These are phyloP conservation scores for Lasioglossum baleicum DNA, from an alignment of 1,140 invertebrate species.

Conservation along the genomic window DNA sequence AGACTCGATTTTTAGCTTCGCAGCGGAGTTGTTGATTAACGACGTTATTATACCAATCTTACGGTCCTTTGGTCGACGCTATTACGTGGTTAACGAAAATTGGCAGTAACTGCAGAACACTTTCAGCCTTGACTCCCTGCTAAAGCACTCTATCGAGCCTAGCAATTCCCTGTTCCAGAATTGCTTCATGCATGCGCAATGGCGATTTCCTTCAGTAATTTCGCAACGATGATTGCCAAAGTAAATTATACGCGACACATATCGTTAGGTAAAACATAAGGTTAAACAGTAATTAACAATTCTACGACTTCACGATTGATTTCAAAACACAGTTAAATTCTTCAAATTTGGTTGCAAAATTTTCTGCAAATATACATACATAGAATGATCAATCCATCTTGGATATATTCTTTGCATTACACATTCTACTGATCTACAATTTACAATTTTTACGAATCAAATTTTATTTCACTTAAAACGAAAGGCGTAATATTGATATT, in stretches of 20 bases:
- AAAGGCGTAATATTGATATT: too few species aligned
- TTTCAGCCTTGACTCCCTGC: slow-evolving; percentile 21
- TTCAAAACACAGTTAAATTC: neutral
- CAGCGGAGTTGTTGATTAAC: slow-evolving; percentile 26
- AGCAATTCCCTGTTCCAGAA: slow-evolving; percentile 18
- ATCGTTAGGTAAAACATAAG: too few species aligned
- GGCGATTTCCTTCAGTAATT: slow-evolving; percentile 36
- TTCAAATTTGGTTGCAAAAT: too few species aligned
- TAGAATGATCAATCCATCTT: too few species aligned
- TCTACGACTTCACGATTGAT: neutral
- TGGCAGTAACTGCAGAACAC: slow-evolving; percentile 50
- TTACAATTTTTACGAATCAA: too few species aligned
- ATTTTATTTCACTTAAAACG: too few species aligned
- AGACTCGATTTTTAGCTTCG: too few species aligned
- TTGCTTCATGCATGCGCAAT: slow-evolving; percentile 20
- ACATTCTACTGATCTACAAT: too few species aligned
- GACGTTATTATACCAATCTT: slow-evolving; percentile 37
- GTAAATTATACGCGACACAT: neutral
- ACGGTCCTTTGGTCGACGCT: slow-evolving; percentile 2
- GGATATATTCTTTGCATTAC: too few species aligned
- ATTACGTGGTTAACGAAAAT: slow-evolving; percentile 50
- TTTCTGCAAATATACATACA: too few species aligned
- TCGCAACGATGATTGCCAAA: slow-evolving; percentile 16
- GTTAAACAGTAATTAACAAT: neutral
- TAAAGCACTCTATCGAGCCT: slow-evolving; percentile 22